Evolutionary conservation across 2,797 vertebrate species (phyloP), one percentile per base, ranked within the genome.

Genomic region (Pseudotriccus pelzelni): DNA sequence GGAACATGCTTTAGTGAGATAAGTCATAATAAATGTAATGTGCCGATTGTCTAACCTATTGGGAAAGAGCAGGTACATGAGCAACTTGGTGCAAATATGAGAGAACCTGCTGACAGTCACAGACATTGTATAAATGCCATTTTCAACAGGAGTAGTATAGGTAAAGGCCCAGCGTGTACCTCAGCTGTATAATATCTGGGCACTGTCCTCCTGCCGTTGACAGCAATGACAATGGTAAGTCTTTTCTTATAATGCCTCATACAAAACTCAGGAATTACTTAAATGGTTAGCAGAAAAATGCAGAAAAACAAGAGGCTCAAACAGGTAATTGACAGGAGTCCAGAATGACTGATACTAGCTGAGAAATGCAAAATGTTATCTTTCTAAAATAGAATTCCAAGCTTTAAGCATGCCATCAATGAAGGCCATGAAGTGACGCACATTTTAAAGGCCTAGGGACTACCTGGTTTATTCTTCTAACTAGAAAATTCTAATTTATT

Each of bases 211-310:
- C 87, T 73, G 67, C 68, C 86, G 53, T 84, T 37, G 32, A 95
- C 87, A 43, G 60, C 91, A 92, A 79, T 49, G 67, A 91, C 20
- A 66, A 86, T 83, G 90, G 91, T 75, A 95, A 96, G 87, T 95
- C 36, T 93, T 89, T 81, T 89, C 92, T 94, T 97, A 97, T 37
- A 95, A 88, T 3, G 32, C 28, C 88, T 60, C 77, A 95, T 88
- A 94, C 59, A 97, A 94, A 93, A 96, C 37, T 93, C 88, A 93
- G 75, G 67, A 93, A 92, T 95, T 91, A 95, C 64, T 74, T 90
- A 87, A 93, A 82, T 43, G 60, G 50, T 41, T 87, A 87, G 25
- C 21, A 95, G 94, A 96, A 89, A 94, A 84, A 50, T 16, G 6
- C 81, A 83, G 81, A 63, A 90, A 94, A 97, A 91, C 93, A 96